Conservation (phyloP, 2,797 vertebrate species). For the Peromyscus eremicus region DNA sequence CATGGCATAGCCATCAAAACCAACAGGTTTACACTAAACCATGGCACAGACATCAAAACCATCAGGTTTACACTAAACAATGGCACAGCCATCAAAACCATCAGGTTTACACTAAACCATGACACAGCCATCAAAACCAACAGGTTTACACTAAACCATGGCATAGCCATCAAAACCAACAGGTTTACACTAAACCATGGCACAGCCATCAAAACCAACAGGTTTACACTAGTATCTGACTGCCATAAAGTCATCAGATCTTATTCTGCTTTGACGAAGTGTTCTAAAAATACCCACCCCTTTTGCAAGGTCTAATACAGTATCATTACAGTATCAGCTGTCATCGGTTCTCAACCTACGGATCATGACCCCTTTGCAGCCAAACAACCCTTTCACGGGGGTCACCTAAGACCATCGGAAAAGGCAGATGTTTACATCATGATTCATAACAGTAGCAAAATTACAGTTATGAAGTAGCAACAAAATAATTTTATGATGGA, state of each 20-base stretch:
- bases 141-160: too few species aligned
- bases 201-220: background rate
- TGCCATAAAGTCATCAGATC: background rate
- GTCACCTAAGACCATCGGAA: background rate
- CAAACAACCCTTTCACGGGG: background rate
- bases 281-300: background rate
- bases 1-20: too few species aligned
- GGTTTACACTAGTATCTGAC: background rate
- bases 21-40: too few species aligned
- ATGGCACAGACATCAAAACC: too few species aligned
- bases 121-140: too few species aligned
- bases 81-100: too few species aligned
- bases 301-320: background rate
- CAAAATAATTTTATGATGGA: background rate
- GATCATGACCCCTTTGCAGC: background rate
- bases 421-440: background rate
- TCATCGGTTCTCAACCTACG: background rate
- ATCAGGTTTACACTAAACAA: too few species aligned
- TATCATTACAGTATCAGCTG: background rate
- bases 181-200: background rate
- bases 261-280: background rate
- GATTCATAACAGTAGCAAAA: background rate
- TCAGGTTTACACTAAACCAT: too few species aligned
- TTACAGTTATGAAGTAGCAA: background rate
- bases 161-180: too few species aligned